phyloP scores from a whole-genome alignment of 2,888 invertebrate species.

The Drosophila kanekoi region DNA sequence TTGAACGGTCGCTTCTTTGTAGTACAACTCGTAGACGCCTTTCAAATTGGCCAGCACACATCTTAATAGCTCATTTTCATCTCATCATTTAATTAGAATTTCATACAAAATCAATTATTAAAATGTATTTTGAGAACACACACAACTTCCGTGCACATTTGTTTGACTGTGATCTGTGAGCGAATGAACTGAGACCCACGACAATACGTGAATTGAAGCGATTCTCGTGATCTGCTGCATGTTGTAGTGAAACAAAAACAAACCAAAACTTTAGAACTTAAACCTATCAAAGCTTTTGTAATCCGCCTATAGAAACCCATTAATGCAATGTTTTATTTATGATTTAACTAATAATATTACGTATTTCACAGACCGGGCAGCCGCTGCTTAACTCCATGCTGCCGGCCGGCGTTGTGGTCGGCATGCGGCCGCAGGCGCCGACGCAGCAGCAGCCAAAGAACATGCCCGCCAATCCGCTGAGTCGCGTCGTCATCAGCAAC shows the following conservation, averaged over 20 bases:
- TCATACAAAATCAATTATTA: not conserved
- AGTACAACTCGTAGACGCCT: conserved; percentile 19
- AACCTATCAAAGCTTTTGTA: conserved; percentile 35
- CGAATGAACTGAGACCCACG: conserved; percentile 30
- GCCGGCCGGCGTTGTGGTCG: conserved; percentile 92
- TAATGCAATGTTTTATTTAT: conserved; percentile 62
- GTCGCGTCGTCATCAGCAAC: conserved; percentile 93
- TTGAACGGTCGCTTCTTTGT: conserved; percentile 16
- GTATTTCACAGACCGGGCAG: conserved; percentile 85
- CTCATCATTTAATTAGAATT: conserved; percentile 15
- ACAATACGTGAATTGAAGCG: conserved; percentile 35
- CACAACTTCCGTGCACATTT: conserved; percentile 61
- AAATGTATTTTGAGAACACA: conserved; percentile 3
- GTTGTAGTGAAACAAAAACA: conserved; percentile 41
- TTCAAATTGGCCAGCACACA: conserved; percentile 9
- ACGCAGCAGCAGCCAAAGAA: conserved; percentile 90
- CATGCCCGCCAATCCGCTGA: conserved; percentile 90
- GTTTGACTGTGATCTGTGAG: conserved; percentile 26
- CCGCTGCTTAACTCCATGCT: conserved; percentile 89
- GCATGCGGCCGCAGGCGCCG: conserved; percentile 92
- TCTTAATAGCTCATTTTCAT: conserved; percentile 1
- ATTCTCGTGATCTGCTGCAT: conserved; percentile 48
- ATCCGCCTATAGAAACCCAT: conserved; percentile 28
- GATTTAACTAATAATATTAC: conserved; percentile 19
- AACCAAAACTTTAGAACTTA: conserved; percentile 8